Evolutionary conservation across 2,888 invertebrate species (phyloP).

Genomic region (Ischnura elegans): DNA sequence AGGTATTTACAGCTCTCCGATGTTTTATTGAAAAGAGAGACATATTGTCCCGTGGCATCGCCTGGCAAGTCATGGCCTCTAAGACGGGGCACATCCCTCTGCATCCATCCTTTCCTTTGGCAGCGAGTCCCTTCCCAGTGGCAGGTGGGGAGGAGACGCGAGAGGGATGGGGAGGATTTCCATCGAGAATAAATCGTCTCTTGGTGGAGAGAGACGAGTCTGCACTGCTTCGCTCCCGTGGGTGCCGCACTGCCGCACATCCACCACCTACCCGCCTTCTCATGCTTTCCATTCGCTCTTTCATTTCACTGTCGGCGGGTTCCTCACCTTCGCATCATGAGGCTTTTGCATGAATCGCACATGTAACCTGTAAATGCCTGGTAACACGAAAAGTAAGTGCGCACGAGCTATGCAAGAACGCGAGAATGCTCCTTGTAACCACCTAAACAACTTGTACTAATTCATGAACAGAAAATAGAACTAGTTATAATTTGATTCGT

Average conservation of each 20-base stretch:
- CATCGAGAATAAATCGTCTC: not conserved
- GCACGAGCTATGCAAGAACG: too few relatives aligned
- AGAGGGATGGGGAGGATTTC: not conserved
- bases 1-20: not conserved
- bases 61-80: slow-evolving; percentile 36
- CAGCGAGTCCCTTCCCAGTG: not conserved
- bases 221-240: not conserved
- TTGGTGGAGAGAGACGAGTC: not conserved
- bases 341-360: too few relatives aligned
- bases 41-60: slow-evolving; percentile 34
- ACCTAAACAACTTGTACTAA: too few relatives aligned
- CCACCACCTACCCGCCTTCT: too few relatives aligned
- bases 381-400: too few relatives aligned
- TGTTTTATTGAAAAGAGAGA: slow-evolving; percentile 55
- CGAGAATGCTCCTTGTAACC: too few relatives aligned
- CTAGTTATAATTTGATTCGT: too few relatives aligned
- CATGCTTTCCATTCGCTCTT: not conserved
- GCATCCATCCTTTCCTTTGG: not conserved
- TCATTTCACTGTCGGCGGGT: not conserved
- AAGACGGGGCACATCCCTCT: slow-evolving; percentile 32
- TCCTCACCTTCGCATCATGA: not conserved
- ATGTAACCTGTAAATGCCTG: too few relatives aligned
- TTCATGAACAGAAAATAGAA: too few relatives aligned
- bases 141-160: not conserved
- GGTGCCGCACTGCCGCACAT: not conserved